Conservation (phyloP, 2,113 vertebrate genomes). For the Dendrocopos noguchii region DNA sequence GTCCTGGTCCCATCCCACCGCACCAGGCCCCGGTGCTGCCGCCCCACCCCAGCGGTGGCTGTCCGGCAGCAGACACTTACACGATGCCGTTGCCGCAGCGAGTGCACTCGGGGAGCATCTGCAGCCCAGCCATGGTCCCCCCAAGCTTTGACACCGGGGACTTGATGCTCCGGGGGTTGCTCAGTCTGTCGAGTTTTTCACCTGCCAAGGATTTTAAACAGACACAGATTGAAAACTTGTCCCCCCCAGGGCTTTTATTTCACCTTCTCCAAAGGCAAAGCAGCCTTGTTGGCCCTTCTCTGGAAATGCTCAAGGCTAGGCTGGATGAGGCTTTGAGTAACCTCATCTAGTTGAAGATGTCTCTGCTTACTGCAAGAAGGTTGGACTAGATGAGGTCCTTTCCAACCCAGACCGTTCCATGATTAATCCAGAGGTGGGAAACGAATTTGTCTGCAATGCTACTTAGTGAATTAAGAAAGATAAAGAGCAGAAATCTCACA, state of each 20-base stretch:
- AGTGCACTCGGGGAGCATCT: conserved; percentile 92
- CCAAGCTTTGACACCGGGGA: conserved; percentile 85
- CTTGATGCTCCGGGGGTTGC: conserved; percentile 80
- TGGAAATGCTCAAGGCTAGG: too few species aligned
- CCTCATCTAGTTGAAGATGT: too few species aligned
- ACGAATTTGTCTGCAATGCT: background rate
- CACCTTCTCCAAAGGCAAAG: background rate
- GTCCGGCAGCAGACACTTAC: conserved; percentile 75
- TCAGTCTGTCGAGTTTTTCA: conserved; percentile 75
- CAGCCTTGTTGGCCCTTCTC: background rate
- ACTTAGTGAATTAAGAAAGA: background rate
- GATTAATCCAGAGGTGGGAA: background rate
- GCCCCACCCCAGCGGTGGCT: rapidly evolving
- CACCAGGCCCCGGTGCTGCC: rapidly evolving
- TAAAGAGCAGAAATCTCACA: background rate
- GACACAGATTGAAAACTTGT: background rate
- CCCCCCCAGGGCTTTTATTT: rapidly evolving
- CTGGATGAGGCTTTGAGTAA: too few species aligned
- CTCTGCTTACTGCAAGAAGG: too few species aligned
- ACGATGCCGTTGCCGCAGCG: conserved; percentile 93
- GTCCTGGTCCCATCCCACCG: rapidly evolving
- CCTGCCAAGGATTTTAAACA: conserved; percentile 75
- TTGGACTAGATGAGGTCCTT: background rate
- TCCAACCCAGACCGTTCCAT: background rate
- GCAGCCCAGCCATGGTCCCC: conserved; percentile 81